phyloP scores from a whole-genome alignment of 2,797 vertebrate genomes.

The Darevskia nairensis region DNA sequence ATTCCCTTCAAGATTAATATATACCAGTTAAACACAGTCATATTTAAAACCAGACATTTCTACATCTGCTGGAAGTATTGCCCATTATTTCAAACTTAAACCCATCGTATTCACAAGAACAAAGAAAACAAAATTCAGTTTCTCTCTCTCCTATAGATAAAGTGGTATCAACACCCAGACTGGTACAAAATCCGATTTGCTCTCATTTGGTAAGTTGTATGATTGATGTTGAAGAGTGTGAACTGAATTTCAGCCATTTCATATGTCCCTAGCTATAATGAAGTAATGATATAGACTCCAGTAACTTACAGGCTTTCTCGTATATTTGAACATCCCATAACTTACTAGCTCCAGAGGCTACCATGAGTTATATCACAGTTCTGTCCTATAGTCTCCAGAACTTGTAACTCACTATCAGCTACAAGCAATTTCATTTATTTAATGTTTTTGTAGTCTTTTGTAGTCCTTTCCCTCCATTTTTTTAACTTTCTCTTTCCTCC shows the following conservation, averaged over 20 bases:
- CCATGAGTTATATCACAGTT: slow-evolving; percentile 72
- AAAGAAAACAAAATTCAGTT: slow-evolving; percentile 63
- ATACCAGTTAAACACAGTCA: not conserved
- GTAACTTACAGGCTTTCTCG: slow-evolving; percentile 75
- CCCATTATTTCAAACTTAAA: not conserved
- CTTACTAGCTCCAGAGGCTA: slow-evolving; percentile 72
- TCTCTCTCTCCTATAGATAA: not conserved
- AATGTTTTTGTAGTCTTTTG: slow-evolving; percentile 64
- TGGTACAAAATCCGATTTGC: slow-evolving; percentile 61
- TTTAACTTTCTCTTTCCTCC: slow-evolving; percentile 61
- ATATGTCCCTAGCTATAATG: slow-evolving; percentile 69
- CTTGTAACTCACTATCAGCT: slow-evolving; percentile 69
- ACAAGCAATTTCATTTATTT: slow-evolving; percentile 72
- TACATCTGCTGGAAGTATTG: not conserved
- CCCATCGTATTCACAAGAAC: slow-evolving; percentile 30
- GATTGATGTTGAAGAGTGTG: slow-evolving; percentile 58
- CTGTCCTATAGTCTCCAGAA: slow-evolving; percentile 67
- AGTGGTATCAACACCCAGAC: slow-evolving; percentile 10
- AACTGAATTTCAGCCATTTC: slow-evolving; percentile 67
- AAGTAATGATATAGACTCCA: slow-evolving; percentile 72
- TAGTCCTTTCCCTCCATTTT: slow-evolving; percentile 61
- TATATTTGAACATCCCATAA: slow-evolving; percentile 64
- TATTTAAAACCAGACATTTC: slow-evolving; percentile 2
- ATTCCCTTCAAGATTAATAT: not conserved
- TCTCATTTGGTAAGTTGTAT: slow-evolving; percentile 72